A percentile compares a stretch with the other conserved stretches of the same genome.
These are phyloP conservation scores for Meda fulgida DNA, from an alignment of 2,797 vertebrate genomes.

Conservation along the genomic window DNA sequence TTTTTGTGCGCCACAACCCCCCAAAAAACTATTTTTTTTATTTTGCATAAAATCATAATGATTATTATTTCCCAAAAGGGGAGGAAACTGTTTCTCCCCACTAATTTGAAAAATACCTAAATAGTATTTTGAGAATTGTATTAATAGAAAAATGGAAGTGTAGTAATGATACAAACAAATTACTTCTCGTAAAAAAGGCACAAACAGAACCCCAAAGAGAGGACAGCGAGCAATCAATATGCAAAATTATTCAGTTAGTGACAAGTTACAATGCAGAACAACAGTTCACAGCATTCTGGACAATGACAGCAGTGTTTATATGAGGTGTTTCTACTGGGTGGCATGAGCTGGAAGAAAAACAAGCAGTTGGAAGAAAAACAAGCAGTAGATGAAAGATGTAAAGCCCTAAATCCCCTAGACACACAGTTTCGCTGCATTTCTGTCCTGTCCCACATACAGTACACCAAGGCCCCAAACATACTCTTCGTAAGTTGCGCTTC, in stretches of 20 bases:
- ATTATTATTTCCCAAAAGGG: not conserved
- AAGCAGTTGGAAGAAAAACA: slow-evolving; percentile 57
- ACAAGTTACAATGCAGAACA: slow-evolving; percentile 33
- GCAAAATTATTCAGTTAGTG: slow-evolving; percentile 21
- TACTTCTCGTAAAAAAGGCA: slow-evolving; percentile 16
- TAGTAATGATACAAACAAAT: slow-evolving; percentile 16
- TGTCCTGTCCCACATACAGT: slow-evolving; percentile 8
- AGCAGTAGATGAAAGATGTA: slow-evolving; percentile 57
- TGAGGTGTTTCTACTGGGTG: slow-evolving; percentile 66
- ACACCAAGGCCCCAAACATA: not conserved
- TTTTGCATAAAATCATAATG: not conserved
- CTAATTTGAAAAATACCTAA: not conserved
- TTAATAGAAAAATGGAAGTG: slow-evolving; percentile 36
- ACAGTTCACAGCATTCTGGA: slow-evolving; percentile 60
- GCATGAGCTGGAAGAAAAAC: slow-evolving; percentile 59
- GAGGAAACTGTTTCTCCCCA: not conserved
- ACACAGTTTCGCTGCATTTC: slow-evolving; percentile 5
- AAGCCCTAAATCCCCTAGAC: slow-evolving; percentile 23
- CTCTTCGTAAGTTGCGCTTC: not conserved
- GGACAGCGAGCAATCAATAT: slow-evolving; percentile 6
- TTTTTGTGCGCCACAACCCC: too few species aligned
- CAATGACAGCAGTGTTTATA: slow-evolving; percentile 44
- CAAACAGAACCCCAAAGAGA: not conserved
- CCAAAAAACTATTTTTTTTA: too few species aligned
- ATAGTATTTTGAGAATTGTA: not conserved